Evolutionary conservation across 2,888 invertebrate genomes (phyloP), one percentile per base, ranked within the genome.

Genomic region (Eupithecia abbreviata): DNA sequence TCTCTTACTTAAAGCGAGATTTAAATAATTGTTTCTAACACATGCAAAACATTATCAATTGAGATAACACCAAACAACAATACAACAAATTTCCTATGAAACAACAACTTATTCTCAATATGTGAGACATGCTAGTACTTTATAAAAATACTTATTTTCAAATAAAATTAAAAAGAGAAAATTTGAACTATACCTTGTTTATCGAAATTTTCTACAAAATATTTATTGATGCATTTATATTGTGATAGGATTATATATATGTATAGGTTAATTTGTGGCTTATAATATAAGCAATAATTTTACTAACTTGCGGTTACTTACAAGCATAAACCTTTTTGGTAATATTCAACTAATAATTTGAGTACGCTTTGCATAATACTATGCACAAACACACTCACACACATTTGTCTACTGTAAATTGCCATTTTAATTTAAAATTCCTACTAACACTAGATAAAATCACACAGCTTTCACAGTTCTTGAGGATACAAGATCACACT

Each of bases 401-500:
- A 58, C n/a, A 58, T 7, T 43, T 10, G n/a, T 43, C 67, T 45
- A 68, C 18, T 13, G 18, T 4, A 55, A 71, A 71, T 55, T 55
- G 71, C 51, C 55, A 55, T 51, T 30, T 15, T 41, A 47, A 69
- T 45, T 69, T 13, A 12, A 69, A 49, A 47, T 69, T 49, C 30
- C 69, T 69, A 69, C 30, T 47, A 69, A 68, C 12, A 45, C 67
- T 68, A 68, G 15, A n/a, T 68, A 68, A 43, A 68, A 68, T 69
- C 69, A 69, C 69, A 45, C 69, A 47, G 43, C 15, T 47, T 30
- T 47, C 47, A 42, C 12, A 66, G 65, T 66, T 66, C 43, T 18
- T 47, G 18, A 30, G 47, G 47, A 69, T 49, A 45, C 72, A 51
- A 47, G 58, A 77, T 72, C 72, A 77, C 77, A 72, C 71, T 4